A percentile compares a stretch with the other conserved stretches of the same genome.
These are phyloP conservation scores for Pogonus chalceus DNA, from an alignment of 1,140 invertebrate genomes.

Conservation along the genomic window DNA sequence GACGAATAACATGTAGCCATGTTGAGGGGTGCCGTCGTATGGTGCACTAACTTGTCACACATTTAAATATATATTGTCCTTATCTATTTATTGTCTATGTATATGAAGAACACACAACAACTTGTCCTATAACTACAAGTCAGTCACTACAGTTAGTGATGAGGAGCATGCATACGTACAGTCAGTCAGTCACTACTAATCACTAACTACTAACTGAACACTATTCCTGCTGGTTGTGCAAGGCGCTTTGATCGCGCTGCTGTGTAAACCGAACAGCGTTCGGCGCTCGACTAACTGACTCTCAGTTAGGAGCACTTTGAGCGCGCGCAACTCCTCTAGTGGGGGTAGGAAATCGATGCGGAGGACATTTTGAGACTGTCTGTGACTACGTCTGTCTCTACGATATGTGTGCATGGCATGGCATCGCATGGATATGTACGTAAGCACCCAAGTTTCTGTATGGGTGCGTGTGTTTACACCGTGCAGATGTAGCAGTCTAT, in stretches of 20 bases:
- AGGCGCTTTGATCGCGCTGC: not conserved
- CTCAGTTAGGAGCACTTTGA: constrained; percentile 13
- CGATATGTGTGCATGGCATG: constrained; percentile 20
- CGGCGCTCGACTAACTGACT: constrained; percentile 29
- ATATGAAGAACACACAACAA: too few relatives aligned
- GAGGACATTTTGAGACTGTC: constrained; percentile 28
- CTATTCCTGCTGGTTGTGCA: not conserved
- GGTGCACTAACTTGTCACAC: too few relatives aligned
- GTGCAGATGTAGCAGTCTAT: too few relatives aligned
- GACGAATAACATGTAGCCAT: constrained; percentile 33
- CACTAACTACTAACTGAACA: not conserved
- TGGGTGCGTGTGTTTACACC: not conserved
- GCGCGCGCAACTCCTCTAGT: constrained; percentile 18
- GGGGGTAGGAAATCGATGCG: constrained; percentile 34
- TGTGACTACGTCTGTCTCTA: constrained; percentile 28
- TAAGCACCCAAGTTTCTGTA: not conserved
- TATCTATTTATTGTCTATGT: too few relatives aligned
- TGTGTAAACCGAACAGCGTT: constrained; percentile 17
- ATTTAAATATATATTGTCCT: too few relatives aligned
- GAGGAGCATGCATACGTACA: too few relatives aligned
- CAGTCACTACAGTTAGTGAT: too few relatives aligned
- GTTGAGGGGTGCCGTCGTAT: not conserved
- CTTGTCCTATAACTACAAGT: too few relatives aligned
- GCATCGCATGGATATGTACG: constrained; percentile 10
- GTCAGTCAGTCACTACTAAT: not conserved